Conservation (phyloP, 2,113 vertebrate genomes). For the Pterocles burchelli region DNA sequence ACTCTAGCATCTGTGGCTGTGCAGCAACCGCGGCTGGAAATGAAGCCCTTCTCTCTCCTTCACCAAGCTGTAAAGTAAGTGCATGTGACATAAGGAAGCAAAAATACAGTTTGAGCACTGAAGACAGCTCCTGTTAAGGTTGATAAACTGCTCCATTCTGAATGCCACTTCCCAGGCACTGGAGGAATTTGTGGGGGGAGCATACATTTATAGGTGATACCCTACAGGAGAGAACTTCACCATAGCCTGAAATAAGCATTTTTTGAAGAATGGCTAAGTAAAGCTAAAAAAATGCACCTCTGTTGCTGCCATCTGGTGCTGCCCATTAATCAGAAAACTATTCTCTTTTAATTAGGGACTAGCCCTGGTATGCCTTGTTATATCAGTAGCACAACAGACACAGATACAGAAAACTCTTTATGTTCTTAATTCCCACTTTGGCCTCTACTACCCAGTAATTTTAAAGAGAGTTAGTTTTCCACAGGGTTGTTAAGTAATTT, state of each 20-base stretch:
- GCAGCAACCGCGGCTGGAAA: not conserved
- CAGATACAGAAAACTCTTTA: not conserved
- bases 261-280: constrained; percentile 6
- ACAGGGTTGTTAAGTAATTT: not conserved
- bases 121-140: not conserved
- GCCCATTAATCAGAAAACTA: constrained; percentile 10
- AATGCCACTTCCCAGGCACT: not conserved
- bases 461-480: not conserved
- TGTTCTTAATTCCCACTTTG: not conserved
- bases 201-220: not conserved
- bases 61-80: not conserved
- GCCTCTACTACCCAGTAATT: not conserved
- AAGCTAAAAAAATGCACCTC: constrained; percentile 1
- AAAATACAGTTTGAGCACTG: not conserved
- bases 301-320: constrained; percentile 19
- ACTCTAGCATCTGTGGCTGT: not conserved
- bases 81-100: not conserved
- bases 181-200: fast-evolving
- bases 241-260: not conserved
- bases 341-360: constrained; percentile 16
- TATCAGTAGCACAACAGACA: not conserved
- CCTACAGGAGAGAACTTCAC: not conserved
- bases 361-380: not conserved
- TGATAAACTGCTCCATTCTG: not conserved
- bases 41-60: not conserved